Evolutionary conservation across 1,140 invertebrate species (phyloP), one percentile per base, ranked within the genome.

Genomic region (Nasonia longicornis): DNA sequence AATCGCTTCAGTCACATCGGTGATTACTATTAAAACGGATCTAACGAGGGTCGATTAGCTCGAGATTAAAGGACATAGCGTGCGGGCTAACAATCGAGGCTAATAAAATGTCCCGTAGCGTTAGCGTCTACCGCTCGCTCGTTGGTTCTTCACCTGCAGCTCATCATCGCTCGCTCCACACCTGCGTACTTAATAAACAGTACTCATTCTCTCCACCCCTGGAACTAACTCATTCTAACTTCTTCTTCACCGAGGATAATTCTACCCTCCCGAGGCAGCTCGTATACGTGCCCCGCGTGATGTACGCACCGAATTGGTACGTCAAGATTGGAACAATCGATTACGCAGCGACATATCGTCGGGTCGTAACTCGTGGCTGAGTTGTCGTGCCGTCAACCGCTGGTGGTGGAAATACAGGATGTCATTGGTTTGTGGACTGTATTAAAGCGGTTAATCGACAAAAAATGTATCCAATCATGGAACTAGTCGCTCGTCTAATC

Each of bases 321-420:
- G 42, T 73, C 71, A 73, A 73, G 71, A 29, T 73, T 22, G 16
- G 38, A 73, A 73, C 71, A 48, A 73, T 48, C 71, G 71, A 20
- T 45, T 73, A 58, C 52, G 52, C 52, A 58, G 52, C 52, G 52
- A 20, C 16, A 20, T n/a, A 58, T 58, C 16, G 52, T 1, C 2
- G 20, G 52, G 66, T 67, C 22, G 22, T 31, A 67, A 67, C 22
- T 29, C 22, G 66, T 31, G 22, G 26, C 26, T 26, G 66, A 67
- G 22, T 67, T 29, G 66, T 67, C 66, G 22, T 31, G 10, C 20
- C 52, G 16, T 58, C 16, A 58, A 58, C 52, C 52, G 52, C 52
- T 52, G 26, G 26, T 26, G 26, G 26, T 26, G 26, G 26, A 26
- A 26, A 1, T 26, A 26, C 26, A 26, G 26, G 26, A 26, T 26